Evolutionary conservation across 2,797 vertebrate genomes (phyloP).

Genomic region (Enteromius mattozi): DNA sequence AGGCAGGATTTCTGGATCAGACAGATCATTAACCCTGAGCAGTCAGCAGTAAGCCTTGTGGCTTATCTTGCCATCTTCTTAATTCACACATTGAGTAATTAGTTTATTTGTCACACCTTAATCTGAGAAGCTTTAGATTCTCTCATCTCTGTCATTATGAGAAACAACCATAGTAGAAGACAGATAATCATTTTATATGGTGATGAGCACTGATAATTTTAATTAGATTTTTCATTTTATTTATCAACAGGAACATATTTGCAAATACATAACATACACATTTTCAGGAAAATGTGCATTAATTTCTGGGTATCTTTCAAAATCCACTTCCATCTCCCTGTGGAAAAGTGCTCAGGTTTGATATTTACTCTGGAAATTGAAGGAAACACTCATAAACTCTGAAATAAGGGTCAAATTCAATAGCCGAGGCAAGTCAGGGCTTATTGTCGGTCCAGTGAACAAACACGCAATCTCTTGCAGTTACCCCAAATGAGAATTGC

Average conservation of each 20-base stretch:
- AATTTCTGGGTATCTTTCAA: not conserved
- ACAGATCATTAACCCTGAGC: constrained; percentile 26
- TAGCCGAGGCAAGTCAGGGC: not conserved
- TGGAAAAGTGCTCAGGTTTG: not conserved
- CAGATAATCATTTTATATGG: not conserved
- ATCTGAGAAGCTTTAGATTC: not conserved
- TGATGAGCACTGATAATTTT: not conserved
- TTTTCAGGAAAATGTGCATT: not conserved
- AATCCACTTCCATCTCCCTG: not conserved
- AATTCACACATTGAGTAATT: constrained; percentile 32
- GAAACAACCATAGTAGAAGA: not conserved
- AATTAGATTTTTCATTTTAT: not conserved
- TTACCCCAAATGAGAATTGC: not conserved
- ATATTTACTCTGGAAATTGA: constrained; percentile 16
- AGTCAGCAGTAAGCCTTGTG: not conserved
- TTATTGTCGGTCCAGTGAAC: constrained; percentile 1
- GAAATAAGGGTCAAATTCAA: constrained; percentile 6
- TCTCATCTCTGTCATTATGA: not conserved
- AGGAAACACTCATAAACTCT: not conserved
- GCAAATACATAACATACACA: not conserved
- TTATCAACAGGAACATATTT: no score
- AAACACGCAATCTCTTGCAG: constrained; percentile 6
- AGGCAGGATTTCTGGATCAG: constrained; percentile 15
- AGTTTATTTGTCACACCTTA: constrained; percentile 24
- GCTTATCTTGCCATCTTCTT: constrained; percentile 16